A percentile compares a stretch with the other conserved stretches of the same genome.
Conservation (phyloP, 2,888 invertebrate species). For the Eretmocerus hayati region DNA sequence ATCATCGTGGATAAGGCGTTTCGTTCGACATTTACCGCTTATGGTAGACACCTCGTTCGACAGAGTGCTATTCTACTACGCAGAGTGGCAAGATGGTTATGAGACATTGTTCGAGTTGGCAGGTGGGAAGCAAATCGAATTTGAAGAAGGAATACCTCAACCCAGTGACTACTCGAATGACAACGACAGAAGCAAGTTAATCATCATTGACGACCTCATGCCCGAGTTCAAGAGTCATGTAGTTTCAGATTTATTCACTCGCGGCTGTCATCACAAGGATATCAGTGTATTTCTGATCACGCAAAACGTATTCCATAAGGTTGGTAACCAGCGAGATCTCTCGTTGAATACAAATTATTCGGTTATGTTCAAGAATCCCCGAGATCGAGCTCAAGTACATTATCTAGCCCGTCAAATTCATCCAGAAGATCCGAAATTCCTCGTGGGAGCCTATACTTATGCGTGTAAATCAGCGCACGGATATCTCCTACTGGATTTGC, state of each 20-base stretch:
- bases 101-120: no score
- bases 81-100: no score
- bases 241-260: conserved; percentile 23
- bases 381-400: neutral
- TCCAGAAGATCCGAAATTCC: no score
- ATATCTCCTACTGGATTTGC: no score
- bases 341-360: neutral
- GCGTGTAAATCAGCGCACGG: no score
- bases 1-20: neutral
- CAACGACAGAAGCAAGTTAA: conserved; percentile 2
- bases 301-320: conserved; percentile 14
- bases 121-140: conserved; percentile 11
- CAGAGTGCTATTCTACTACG: conserved; percentile 18
- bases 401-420: no score
- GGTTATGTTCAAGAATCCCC: neutral
- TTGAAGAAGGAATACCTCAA: conserved; percentile 14
- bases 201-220: neutral
- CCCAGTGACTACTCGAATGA: conserved; percentile 12
- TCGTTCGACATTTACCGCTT: no score
- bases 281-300: no score
- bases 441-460: no score
- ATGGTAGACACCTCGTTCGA: no score
- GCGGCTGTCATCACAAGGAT: no score
- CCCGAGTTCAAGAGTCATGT: neutral
- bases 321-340: neutral